Evolutionary conservation across 2,888 invertebrate species (phyloP), one percentile per base, ranked within the genome.

Genomic region (Sminthurides aquaticus): DNA sequence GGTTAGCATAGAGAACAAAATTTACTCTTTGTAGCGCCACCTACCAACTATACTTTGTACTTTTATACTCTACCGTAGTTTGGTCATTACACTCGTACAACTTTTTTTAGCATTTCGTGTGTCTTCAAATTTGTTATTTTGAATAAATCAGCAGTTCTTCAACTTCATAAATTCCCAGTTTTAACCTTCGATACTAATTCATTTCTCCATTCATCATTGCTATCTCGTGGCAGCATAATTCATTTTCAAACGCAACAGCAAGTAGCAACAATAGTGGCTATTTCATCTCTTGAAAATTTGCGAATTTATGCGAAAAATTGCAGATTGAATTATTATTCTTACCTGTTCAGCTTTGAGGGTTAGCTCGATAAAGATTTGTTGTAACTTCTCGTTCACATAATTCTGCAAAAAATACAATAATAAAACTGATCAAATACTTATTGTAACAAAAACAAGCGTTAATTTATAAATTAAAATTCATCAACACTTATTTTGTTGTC

Each of bases 361-460:
- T 49, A 87, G 78, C 73, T 87, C 86, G 73, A 87, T 87, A 78
- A 87, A 87, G 64, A 87, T 86, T 77, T 87, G 86, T 75, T 87
- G 86, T 11, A 87, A 79, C 75, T 87, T 87, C 77, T 87, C 87
- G 76, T 87, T 87, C 24, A 87, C 86, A 75, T 84, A 87, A 76
- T 87, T 87, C 63, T 63, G 52, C 20, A 54, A 61, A 22, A 1
- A 55, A 60, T 54, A 61, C 18, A 20, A 60, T 65, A 87, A n/a
- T n/a, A n/a, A n/a, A n/a, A n/a, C n/a, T n/a, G n/a, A n/a, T n/a
- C n/a, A n/a, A n/a, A n/a, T n/a, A n/a, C n/a, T n/a, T n/a, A n/a
- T n/a, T n/a, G n/a, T n/a, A n/a, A n/a, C n/a, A n/a, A n/a, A n/a
- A n/a, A n/a, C n/a, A n/a, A n/a, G n/a, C n/a, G n/a, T n/a, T n/a